Evolutionary conservation across 2,888 invertebrate genomes (phyloP), one percentile per base, ranked within the genome.

Genomic region (Elegia similella): DNA sequence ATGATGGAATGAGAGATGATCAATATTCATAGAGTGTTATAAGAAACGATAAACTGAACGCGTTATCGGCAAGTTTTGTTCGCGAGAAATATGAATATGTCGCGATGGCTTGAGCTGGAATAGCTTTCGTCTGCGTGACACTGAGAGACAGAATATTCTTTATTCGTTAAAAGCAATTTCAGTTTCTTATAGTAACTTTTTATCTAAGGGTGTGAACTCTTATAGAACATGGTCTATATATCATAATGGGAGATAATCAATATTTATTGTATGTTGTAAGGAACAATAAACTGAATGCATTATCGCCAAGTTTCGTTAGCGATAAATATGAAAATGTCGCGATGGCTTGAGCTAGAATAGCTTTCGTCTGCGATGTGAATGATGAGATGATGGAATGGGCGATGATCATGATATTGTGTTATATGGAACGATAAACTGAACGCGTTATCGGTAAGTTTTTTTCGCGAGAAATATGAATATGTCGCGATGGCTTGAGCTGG

Each of bases 281-380:
- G 15, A 8, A 42, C 52, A 42, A 52, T 52, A 53, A 43, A 53
- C 15, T 53, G 53, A 53, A 43, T 30, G 17, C 30, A 43, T 53
- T 50, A 59, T 56, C 42, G 56, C 13, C 16, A 56, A 59, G 42
- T 59, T 59, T 50, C 53, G 56, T 56, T 47, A 13, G 59, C 42
- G 17, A 47, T 47, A 59, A 59, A 56, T 56, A 54, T 59, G 59
- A 59, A 56, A 53, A 56, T 54, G 53, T 38, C 48, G 59, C 53
- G 48, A n/a, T 48, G 13, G 38, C 54, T 29, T 16, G 32, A 34
- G 15, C 23, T 23, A 5, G 23, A 3, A 23, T 23, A 23, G 23
- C 23, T 23, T 23, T 23, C 23, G 5, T 23, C 5, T 23, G 23
- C 5, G 23, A n/a, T n/a, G n/a, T n/a, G n/a, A n/a, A n/a, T n/a